Evolutionary conservation across 2,797 vertebrate genomes (phyloP).

Genomic region (Paratrypauchen microcephalus): DNA sequence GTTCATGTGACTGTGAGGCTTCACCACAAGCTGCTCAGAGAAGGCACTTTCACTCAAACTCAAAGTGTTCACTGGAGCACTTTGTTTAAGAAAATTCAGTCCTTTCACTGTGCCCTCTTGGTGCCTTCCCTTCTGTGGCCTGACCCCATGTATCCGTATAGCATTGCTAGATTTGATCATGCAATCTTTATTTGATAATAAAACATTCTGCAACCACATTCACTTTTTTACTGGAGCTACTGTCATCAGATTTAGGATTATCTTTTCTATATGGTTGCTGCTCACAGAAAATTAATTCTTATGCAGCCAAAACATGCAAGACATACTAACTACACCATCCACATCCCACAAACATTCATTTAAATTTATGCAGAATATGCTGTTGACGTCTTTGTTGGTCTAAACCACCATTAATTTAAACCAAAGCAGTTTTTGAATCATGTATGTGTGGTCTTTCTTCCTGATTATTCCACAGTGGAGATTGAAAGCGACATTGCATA

Average conservation of each 20-base stretch:
- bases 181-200: background rate
- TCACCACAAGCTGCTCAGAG: constrained; percentile 75
- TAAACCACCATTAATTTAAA: constrained; percentile 45
- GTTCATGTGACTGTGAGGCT: constrained; percentile 77
- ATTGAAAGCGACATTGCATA: constrained; percentile 57
- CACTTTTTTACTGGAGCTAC: constrained; percentile 6
- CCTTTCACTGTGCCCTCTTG: constrained; percentile 41
- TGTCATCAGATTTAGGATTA: constrained; percentile 25
- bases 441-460: constrained; percentile 43
- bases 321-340: constrained; percentile 35
- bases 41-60: constrained; percentile 70
- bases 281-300: constrained; percentile 35
- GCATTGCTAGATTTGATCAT: constrained; percentile 43
- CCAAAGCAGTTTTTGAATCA: constrained; percentile 26
- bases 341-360: constrained; percentile 56
- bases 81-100: constrained; percentile 62
- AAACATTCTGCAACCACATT: constrained; percentile 7
- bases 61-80: constrained; percentile 67
- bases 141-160: constrained; percentile 26
- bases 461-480: constrained; percentile 60
- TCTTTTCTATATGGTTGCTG: constrained; percentile 41
- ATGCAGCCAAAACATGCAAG: constrained; percentile 38
- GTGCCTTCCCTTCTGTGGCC: constrained; percentile 33
- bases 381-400: constrained; percentile 40
- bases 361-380: constrained; percentile 49